A percentile compares a stretch with the other conserved stretches of the same genome.
These are phyloP conservation scores for Melanogrammus aeglefinus DNA, from an alignment of 2,797 vertebrate species.

Conservation along the genomic window DNA sequence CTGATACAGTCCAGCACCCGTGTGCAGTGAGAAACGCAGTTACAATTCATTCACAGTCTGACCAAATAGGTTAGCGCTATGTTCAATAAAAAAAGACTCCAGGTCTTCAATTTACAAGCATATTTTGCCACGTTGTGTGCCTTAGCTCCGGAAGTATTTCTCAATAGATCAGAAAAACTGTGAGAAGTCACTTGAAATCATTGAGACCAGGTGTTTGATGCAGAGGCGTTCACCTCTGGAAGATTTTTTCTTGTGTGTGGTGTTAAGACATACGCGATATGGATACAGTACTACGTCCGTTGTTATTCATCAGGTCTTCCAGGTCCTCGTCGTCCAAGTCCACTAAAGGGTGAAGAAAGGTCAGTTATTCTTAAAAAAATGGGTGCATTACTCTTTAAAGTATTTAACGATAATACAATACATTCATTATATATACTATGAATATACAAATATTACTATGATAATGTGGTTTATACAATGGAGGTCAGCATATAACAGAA, in stretches of 20 bases:
- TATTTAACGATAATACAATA: not conserved
- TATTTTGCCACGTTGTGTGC: not conserved
- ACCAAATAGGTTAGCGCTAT: slow-evolving; percentile 53
- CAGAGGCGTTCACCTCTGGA: not conserved
- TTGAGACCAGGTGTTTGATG: slow-evolving; percentile 47
- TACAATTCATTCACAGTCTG: slow-evolving; percentile 61
- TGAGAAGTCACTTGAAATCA: slow-evolving; percentile 47
- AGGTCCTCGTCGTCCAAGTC: slow-evolving; percentile 77
- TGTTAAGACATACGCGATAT: slow-evolving; percentile 74
- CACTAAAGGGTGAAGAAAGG: slow-evolving; percentile 53
- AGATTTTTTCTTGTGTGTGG: slow-evolving; percentile 38
- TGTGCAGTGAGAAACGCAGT: slow-evolving; percentile 37
- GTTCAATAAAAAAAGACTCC: slow-evolving; percentile 58
- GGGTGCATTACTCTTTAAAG: not conserved
- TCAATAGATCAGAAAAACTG: not conserved
- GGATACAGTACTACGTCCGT: slow-evolving; percentile 72
- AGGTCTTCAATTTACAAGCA: slow-evolving; percentile 32
- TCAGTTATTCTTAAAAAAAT: slow-evolving; percentile 1
- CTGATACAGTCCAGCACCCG: slow-evolving; percentile 40
- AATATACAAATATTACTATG: not conserved
- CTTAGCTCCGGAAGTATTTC: not conserved
- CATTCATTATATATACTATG: not conserved
- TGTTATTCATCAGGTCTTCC: slow-evolving; percentile 81
- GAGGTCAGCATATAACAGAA: not conserved
- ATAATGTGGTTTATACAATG: not conserved